Conservation (phyloP, 2,113 vertebrate genomes). For the Halcyon senegalensis region DNA sequence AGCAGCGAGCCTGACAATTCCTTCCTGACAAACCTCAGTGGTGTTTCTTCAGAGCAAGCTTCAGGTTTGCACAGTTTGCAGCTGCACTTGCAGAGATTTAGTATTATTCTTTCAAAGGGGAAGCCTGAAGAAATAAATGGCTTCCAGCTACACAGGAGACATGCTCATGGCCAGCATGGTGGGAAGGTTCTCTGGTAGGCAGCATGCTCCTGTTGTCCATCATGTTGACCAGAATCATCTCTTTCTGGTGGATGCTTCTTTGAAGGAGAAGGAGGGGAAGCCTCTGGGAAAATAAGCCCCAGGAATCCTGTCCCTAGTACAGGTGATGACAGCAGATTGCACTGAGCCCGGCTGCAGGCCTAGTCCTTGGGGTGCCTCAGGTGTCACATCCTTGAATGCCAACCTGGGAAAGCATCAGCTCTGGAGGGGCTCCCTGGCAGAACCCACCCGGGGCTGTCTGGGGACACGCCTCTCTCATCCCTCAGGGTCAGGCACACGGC, state of each 20-base stretch:
- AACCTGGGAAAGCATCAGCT: neutral
- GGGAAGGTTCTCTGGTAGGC: neutral
- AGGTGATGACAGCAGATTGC: neutral
- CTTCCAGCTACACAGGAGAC: neutral
- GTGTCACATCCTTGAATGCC: neutral
- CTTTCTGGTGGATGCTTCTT: neutral
- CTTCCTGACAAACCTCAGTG: neutral
- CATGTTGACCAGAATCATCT: neutral
- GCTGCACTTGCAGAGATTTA: neutral
- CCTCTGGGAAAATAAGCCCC: neutral
- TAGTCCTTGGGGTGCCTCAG: neutral
- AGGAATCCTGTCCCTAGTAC: neutral
- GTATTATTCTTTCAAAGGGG: neutral
- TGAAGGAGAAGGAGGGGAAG: neutral
- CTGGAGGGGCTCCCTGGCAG: neutral
- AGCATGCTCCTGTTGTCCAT: rapidly evolving
- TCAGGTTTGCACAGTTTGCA: neutral
- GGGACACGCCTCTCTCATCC: neutral
- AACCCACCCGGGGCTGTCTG: neutral
- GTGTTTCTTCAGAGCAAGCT: neutral
- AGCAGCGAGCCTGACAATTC: neutral
- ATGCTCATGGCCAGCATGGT: rapidly evolving
- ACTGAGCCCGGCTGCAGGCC: neutral
- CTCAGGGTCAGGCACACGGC: neutral
- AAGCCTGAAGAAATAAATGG: neutral